phyloP scores from a whole-genome alignment of 2,797 vertebrate species.

The Notolabrus celidotus region DNA sequence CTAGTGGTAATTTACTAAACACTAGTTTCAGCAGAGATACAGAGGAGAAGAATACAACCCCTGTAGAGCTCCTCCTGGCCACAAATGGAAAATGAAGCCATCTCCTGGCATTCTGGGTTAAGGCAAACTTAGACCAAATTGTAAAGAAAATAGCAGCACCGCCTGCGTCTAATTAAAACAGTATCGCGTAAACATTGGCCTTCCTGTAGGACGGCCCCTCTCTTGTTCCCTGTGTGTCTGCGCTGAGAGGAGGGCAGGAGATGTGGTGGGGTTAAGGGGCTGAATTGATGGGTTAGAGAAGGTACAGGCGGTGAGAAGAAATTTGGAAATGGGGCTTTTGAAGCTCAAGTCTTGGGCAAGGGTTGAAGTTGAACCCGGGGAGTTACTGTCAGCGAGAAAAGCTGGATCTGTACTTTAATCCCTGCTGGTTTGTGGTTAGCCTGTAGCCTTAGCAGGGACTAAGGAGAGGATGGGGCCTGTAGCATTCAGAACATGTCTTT shows the following conservation, averaged over 20 bases:
- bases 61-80: constrained; percentile 45
- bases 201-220: constrained; percentile 76
- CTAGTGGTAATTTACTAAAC: constrained; percentile 44
- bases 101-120: constrained; percentile 71
- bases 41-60: constrained; percentile 38
- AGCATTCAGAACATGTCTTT: constrained; percentile 19
- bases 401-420: constrained; percentile 33
- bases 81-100: constrained; percentile 65
- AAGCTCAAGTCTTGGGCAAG: constrained; percentile 43
- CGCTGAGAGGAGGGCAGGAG: constrained; percentile 39
- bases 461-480: not conserved
- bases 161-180: constrained; percentile 85
- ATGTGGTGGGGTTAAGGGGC: constrained; percentile 39
- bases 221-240: constrained; percentile 36
- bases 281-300: constrained; percentile 41
- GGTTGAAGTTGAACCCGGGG: constrained; percentile 59
- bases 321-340: constrained; percentile 54
- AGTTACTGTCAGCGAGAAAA: constrained; percentile 44
- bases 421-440: constrained; percentile 40
- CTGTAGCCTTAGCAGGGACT: constrained; percentile 18
- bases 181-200: constrained; percentile 83
- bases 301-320: constrained; percentile 36
- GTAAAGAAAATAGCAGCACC: constrained; percentile 81
- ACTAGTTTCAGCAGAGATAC: constrained; percentile 25
- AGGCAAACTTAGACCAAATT: constrained; percentile 77